phyloP scores from a whole-genome alignment of 2,888 invertebrate species.

The Tenthredo notha region DNA sequence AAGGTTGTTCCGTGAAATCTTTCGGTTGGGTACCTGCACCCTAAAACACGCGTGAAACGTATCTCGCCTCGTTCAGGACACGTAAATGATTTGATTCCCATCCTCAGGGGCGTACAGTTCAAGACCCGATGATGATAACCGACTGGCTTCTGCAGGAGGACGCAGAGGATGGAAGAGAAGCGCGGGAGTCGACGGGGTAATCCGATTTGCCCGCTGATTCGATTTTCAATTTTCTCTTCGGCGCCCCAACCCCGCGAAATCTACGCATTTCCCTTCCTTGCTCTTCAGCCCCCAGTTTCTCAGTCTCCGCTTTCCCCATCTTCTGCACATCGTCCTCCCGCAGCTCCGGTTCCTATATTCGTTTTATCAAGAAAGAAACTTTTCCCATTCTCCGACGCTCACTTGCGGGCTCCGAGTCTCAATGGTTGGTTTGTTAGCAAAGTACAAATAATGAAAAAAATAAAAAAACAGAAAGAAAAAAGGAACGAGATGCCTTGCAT shows the following conservation, averaged over 20 bases:
- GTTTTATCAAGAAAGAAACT: conserved; percentile 50
- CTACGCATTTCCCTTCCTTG: conserved; percentile 65
- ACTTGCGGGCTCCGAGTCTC: conserved; percentile 31
- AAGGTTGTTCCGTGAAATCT: conserved; percentile 18
- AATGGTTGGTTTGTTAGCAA: conserved; percentile 42
- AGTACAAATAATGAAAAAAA: conserved; percentile 9
- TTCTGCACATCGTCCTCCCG: conserved; percentile 52
- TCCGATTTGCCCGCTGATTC: conserved; percentile 72
- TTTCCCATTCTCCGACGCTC: conserved; percentile 39
- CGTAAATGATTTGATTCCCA: conserved; percentile 64
- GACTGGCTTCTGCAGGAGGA: conserved; percentile 26
- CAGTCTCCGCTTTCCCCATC: conserved; percentile 28
- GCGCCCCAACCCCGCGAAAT: conserved; percentile 65
- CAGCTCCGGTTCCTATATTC: conserved; percentile 21
- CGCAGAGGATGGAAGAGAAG: conserved; percentile 25
- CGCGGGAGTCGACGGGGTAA: conserved; percentile 63
- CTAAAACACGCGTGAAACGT: conserved; percentile 47
- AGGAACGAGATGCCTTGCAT: not conserved
- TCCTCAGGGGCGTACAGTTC: conserved; percentile 28
- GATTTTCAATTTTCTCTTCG: conserved; percentile 72
- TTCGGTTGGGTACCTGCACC: conserved; percentile 6
- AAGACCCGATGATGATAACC: conserved; percentile 49
- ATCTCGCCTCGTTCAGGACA: conserved; percentile 58
- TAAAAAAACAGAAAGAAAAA: not conserved
- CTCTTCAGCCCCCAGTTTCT: conserved; percentile 41